These are phyloP conservation scores for Eristalis arbustorum DNA, from an alignment of 2,888 invertebrate species.

Conservation along the genomic window DNA sequence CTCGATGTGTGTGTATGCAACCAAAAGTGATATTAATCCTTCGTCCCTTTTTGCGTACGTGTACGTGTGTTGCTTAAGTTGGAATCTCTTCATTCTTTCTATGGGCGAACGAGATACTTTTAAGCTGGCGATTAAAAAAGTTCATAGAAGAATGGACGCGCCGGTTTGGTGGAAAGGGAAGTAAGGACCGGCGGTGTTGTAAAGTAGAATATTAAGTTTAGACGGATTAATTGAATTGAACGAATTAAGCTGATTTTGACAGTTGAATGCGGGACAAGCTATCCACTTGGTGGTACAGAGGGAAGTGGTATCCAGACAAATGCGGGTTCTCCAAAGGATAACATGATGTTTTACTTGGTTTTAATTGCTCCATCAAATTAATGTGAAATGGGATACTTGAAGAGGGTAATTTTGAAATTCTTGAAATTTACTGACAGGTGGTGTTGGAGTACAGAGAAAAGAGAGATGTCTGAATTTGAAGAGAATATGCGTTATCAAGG, in stretches of 20 bases:
- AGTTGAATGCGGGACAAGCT: conserved; percentile 28
- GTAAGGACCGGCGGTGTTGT: background rate
- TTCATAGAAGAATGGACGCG: background rate
- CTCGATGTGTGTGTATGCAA: conserved; percentile 15
- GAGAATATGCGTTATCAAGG: too few relatives aligned
- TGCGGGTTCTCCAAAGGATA: background rate
- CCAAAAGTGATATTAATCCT: conserved; percentile 46
- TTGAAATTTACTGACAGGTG: background rate
- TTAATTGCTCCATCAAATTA: background rate
- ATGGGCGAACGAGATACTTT: conserved; percentile 38
- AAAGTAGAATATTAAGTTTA: conserved; percentile 38
- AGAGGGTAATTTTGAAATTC: background rate
- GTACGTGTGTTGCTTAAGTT: conserved; percentile 10
- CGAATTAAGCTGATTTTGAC: conserved; percentile 54
- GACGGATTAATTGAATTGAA: conserved; percentile 23
- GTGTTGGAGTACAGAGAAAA: background rate
- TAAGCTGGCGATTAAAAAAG: conserved; percentile 35
- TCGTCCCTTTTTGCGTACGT: conserved; percentile 13
- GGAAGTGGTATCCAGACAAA: background rate
- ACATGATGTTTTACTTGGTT: background rate
- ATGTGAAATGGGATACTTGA: background rate
- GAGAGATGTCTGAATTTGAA: too few relatives aligned
- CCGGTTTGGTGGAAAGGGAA: background rate
- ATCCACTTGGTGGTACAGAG: background rate
- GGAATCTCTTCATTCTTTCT: conserved; percentile 29